Evolutionary conservation across 2,888 invertebrate species (phyloP), one percentile per base, ranked within the genome.

Genomic region (Philaethria dido): DNA sequence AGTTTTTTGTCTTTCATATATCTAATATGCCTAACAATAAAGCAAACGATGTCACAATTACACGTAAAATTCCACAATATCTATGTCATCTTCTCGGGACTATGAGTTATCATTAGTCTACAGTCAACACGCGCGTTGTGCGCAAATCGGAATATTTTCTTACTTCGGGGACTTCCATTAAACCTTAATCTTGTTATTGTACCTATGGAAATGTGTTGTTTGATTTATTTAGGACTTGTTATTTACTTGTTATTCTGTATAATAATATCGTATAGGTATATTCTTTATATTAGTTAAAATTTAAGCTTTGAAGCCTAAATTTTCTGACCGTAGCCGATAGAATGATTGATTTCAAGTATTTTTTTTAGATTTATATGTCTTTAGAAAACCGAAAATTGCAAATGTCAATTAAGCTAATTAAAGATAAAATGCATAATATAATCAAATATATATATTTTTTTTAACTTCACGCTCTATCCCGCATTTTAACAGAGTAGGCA

Each of bases 51-150:
- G n/a, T 60, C 45, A 47, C 60, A 33, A 47, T 33, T 33, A 60
- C 50, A 50, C 22, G 64, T 68, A 69, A 71, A 68, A 67, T 70
- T 71, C 68, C 70, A 69, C 61, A 69, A 69, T 69, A 62, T 66
- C 70, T 54, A 48, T 65, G 64, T 68, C 71, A 70, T 57, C 44
- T 47, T 67, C 68, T 61, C 29, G 42, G 52, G 62, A 69, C 65
- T 20, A 29, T 16, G 5, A 71, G 70, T 75, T 78, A 78, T 78
- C 77, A 75, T 64, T 57, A 72, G 77, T 78, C 75, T 77, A 79
- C 74, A 72, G 77, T 78, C 75, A 79, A 79, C 76, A 79, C 52
- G 20, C 64, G 68, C 55, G 25, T 3, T 8, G 39, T 66, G 60
- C 69, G 64, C 65, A 66, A 52, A 55, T 62, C 68, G 75, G 76